A percentile compares a stretch with the other conserved stretches of the same genome.
Conservation (phyloP, 2,888 invertebrate species). For the Meandrusa payeni region DNA sequence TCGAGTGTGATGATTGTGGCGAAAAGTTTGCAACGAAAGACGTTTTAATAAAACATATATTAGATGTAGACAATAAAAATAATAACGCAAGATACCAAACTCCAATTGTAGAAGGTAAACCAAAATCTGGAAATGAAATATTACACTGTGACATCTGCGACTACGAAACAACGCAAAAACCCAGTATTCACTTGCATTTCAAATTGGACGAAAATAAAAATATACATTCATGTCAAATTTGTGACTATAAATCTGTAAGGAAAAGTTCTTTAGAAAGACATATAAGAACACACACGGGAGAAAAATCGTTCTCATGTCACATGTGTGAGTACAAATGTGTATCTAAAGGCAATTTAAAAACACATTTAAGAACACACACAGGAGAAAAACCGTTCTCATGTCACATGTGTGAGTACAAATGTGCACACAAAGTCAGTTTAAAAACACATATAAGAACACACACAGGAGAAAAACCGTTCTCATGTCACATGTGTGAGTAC, state of each 20-base stretch:
- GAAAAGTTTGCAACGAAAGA: conserved; percentile 2
- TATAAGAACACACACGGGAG: conserved; percentile 25
- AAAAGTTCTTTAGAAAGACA: conserved; percentile 22
- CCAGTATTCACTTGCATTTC: conserved; percentile 2
- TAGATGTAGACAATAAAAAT: too few relatives aligned
- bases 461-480: conserved; percentile 24
- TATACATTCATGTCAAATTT: conserved; percentile 22
- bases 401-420: conserved; percentile 13
- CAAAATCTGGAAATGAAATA: too few relatives aligned
- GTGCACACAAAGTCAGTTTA: conserved; percentile 6
- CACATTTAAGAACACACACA: conserved; percentile 25
- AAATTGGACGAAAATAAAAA: too few relatives aligned
- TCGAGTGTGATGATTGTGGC: conserved; percentile 10
- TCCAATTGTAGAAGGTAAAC: too few relatives aligned
- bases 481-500: conserved; percentile 25
- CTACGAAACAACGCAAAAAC: conserved; percentile 2
- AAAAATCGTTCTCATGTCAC: conserved; percentile 26
- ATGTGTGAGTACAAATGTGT: conserved; percentile 21
- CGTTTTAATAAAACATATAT: neutral
- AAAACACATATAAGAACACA: conserved; percentile 28
- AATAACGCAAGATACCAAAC: too few relatives aligned
- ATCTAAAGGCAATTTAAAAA: conserved; percentile 10
- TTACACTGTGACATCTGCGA: conserved; percentile 10
- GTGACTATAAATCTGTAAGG: conserved; percentile 8
- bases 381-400: conserved; percentile 16